Percentiles rank a stretch among this genome's conserved stretches.
phyloP scores from a whole-genome alignment of 2,797 vertebrate genomes.

The Chromis chromis region DNA sequence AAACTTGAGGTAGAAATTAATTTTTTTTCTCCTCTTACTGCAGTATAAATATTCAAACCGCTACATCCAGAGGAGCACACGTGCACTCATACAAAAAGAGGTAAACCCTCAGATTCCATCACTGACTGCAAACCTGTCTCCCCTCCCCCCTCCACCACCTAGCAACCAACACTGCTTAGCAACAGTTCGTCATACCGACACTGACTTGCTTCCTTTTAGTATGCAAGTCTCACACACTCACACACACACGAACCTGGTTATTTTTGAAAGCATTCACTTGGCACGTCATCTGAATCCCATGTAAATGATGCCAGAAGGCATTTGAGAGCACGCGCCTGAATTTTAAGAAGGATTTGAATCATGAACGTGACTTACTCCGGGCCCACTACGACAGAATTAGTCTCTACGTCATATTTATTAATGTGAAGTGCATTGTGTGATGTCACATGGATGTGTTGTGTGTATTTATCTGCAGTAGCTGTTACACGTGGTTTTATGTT shows the following conservation, averaged over 20 bases:
- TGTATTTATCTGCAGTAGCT: not conserved
- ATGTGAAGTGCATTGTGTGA: constrained; percentile 1
- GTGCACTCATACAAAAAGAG: constrained; percentile 39
- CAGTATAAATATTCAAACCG: constrained; percentile 21
- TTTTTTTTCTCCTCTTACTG: not conserved
- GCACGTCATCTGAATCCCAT: constrained; percentile 51
- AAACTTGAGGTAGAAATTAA: not conserved
- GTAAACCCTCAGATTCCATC: constrained; percentile 76
- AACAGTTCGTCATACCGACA: constrained; percentile 80
- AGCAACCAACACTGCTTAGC: constrained; percentile 85
- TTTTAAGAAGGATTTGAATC: constrained; percentile 29
- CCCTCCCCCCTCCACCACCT: constrained; percentile 67
- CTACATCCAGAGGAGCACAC: constrained; percentile 17
- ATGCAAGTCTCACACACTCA: constrained; percentile 75
- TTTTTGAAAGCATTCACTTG: constrained; percentile 56
- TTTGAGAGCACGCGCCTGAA: constrained; percentile 23
- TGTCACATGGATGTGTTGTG: not conserved
- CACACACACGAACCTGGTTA: constrained; percentile 58
- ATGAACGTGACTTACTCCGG: constrained; percentile 7
- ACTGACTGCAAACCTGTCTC: constrained; percentile 66
- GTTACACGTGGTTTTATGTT: not conserved
- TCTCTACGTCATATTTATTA: constrained; percentile 10
- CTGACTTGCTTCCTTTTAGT: constrained; percentile 77
- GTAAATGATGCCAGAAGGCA: constrained; percentile 40
- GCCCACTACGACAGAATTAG: not conserved